Evolutionary conservation across 2,113 vertebrate genomes (phyloP).

Genomic region (Bostrychus sinensis): DNA sequence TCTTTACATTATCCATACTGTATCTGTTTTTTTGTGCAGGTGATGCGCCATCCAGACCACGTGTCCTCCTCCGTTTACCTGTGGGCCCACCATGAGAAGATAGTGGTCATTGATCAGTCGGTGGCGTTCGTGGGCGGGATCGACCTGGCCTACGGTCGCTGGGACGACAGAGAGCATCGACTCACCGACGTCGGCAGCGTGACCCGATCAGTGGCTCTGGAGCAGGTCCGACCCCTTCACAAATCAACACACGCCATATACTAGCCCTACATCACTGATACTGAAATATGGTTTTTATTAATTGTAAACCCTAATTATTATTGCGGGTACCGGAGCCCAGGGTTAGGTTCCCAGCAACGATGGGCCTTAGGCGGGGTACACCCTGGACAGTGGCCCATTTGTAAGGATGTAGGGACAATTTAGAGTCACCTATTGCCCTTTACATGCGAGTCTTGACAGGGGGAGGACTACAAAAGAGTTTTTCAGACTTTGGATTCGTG

Average conservation of each 20-base stretch:
- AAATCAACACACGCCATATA: conserved; percentile 1
- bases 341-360: too few species aligned
- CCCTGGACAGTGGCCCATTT: too few species aligned
- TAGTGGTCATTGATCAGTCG: conserved; percentile 88
- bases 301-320: too few species aligned
- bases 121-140: conserved; percentile 93
- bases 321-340: too few species aligned
- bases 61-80: conserved; percentile 92
- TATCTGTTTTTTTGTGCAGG: conserved; percentile 72
- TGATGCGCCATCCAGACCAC: conserved; percentile 97
- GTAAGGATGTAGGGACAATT: too few species aligned
- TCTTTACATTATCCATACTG: background rate
- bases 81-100: conserved; percentile 95
- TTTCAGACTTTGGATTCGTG: background rate
- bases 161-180: conserved; percentile 91
- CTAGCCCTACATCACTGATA: too few species aligned
- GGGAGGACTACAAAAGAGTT: too few species aligned
- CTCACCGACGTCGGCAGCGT: conserved; percentile 93
- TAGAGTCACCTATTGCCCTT: too few species aligned
- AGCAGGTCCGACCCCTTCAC: conserved; percentile 64
- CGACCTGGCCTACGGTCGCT: conserved; percentile 92
- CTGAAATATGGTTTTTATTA: too few species aligned
- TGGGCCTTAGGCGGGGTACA: too few species aligned
- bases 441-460: too few species aligned
- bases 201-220: conserved; percentile 77